Percentiles rank a stretch among this genome's conserved stretches.
These are phyloP conservation scores for Stichopus chloronotus DNA, from an alignment of 35 echinoderm and acorn worm genomes.

Conservation along the genomic window DNA sequence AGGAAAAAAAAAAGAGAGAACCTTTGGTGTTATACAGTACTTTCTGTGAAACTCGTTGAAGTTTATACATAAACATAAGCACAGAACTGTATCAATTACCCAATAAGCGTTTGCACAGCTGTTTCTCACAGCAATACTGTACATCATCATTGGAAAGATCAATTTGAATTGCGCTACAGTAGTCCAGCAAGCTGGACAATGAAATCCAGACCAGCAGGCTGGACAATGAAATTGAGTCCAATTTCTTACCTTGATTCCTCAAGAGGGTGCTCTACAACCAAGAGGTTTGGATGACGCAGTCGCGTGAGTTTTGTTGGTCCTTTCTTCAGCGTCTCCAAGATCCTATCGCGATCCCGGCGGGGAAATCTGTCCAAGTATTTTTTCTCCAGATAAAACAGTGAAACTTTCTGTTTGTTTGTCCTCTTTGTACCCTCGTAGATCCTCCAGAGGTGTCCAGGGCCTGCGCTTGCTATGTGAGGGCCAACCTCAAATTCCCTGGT, in stretches of 20 bases:
- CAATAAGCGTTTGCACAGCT: no score
- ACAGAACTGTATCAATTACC: no score
- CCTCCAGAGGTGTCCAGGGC: constrained; percentile 88
- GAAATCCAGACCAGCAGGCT: no score
- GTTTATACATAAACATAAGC: no score
- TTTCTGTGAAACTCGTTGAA: no score
- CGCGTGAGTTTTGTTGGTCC: constrained; percentile 82
- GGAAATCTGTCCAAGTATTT: constrained; percentile 75
- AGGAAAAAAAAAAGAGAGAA: no score
- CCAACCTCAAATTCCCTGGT: constrained; percentile 92
- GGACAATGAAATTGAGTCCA: not conserved
- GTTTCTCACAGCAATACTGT: no score
- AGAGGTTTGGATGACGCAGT: constrained; percentile 86
- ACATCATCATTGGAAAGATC: no score
- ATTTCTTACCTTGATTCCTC: constrained; percentile 90
- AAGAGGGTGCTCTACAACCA: constrained; percentile 87
- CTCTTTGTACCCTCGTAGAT: constrained; percentile 88
- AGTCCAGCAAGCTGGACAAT: no score
- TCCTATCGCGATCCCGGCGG: constrained; percentile 66
- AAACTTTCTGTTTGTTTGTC: constrained; percentile 93
- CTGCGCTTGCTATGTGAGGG: constrained; percentile 83
- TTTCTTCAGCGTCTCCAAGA: constrained; percentile 76
- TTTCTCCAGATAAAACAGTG: constrained; percentile 94
- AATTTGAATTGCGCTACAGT: no score
- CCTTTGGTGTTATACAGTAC: no score